These are phyloP conservation scores for Paradoxurus hermaphroditus DNA, from an alignment of 2,113 vertebrate genomes.

Conservation along the genomic window DNA sequence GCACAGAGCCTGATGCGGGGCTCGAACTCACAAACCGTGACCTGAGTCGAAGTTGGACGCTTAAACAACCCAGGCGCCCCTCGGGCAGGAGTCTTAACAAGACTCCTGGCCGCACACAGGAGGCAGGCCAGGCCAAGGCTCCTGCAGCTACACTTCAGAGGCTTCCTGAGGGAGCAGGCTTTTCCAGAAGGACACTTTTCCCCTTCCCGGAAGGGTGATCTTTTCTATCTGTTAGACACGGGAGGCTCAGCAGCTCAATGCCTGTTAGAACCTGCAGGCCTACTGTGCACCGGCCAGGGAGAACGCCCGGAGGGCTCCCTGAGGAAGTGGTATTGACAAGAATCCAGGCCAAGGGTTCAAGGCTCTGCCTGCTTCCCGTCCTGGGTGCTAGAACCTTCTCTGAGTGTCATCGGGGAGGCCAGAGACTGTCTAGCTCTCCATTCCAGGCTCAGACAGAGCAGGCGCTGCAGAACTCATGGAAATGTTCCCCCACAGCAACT, in stretches of 20 bases:
- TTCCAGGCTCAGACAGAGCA: neutral
- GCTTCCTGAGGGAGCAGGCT: neutral
- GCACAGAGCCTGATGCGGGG: too few relatives aligned
- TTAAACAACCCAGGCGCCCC: too few relatives aligned
- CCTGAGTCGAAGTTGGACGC: too few relatives aligned
- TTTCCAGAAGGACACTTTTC: neutral
- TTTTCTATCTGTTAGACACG: neutral
- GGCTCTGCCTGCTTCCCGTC: neutral
- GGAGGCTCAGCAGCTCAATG: neutral
- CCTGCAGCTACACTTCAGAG: neutral
- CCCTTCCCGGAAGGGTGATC: neutral
- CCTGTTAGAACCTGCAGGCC: conserved; percentile 47
- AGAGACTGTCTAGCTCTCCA: neutral
- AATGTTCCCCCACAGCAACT: neutral
- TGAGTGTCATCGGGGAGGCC: neutral
- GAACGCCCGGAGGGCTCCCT: neutral
- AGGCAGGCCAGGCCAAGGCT: neutral
- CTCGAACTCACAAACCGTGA: too few relatives aligned
- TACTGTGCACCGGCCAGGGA: neutral
- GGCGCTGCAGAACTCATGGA: neutral
- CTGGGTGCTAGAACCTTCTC: conserved; percentile 14
- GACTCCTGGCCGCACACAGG: neutral
- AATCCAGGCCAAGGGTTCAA: neutral
- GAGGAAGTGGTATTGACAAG: neutral
- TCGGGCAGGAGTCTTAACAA: neutral